phyloP scores from a whole-genome alignment of 2,888 invertebrate species.

The Oasisia sp. region DNA sequence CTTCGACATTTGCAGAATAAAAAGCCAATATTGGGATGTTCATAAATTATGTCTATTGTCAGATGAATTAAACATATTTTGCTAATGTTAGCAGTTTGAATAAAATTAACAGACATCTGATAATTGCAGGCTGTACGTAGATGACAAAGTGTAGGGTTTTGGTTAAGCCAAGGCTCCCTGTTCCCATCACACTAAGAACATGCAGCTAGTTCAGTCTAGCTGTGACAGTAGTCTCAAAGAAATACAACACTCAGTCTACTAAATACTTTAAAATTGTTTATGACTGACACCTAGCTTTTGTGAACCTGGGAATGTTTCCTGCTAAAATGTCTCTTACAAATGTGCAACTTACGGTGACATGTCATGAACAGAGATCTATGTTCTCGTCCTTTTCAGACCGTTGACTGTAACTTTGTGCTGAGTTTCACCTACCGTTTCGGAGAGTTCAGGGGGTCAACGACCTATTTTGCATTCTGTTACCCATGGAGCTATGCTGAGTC shows the following conservation, averaged over 20 bases:
- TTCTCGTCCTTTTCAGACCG: slow-evolving; percentile 52
- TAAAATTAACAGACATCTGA: too few species aligned
- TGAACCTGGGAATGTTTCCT: background rate
- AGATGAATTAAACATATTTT: background rate
- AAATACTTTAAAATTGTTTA: background rate
- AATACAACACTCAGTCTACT: background rate
- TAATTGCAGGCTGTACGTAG: too few species aligned
- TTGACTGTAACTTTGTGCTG: slow-evolving; percentile 63
- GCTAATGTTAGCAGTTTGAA: too few species aligned
- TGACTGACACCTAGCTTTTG: background rate
- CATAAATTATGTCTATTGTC: background rate
- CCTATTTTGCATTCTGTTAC: slow-evolving; percentile 91
- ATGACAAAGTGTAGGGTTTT: too few species aligned
- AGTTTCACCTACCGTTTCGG: slow-evolving; percentile 74
- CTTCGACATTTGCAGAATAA: background rate
- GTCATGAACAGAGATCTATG: background rate
- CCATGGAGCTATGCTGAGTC: slow-evolving; percentile 88
- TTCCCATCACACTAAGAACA: too few species aligned
- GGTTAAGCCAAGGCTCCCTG: too few species aligned
- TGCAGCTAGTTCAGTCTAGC: background rate
- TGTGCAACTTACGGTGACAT: background rate
- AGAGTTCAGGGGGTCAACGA: slow-evolving; percentile 71
- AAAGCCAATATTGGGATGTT: background rate
- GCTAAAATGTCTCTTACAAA: background rate
- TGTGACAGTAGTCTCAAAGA: background rate